Conservation (phyloP, 2,797 vertebrate genomes). For the Netta rufina region DNA sequence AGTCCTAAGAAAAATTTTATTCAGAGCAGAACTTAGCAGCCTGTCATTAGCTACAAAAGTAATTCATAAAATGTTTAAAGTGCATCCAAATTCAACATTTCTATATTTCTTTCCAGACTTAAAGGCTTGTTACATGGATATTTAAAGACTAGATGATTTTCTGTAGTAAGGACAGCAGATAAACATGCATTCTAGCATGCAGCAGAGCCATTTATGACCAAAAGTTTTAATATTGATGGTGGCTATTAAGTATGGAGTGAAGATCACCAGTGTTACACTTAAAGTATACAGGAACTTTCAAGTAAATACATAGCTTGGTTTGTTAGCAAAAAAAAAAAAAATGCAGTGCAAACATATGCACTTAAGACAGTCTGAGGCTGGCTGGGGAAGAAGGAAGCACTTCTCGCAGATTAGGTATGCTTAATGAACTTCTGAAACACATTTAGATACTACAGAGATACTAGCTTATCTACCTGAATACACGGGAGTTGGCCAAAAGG, state of each 20-base stretch:
- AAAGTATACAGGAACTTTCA: background rate
- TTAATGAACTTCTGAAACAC: background rate
- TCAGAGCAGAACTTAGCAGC: background rate
- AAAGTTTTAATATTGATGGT: background rate
- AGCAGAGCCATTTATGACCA: background rate
- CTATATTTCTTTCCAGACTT: background rate
- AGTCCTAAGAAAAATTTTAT: background rate
- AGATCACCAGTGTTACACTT: background rate
- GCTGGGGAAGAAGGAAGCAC: background rate
- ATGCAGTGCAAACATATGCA: background rate
- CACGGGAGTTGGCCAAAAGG: background rate
- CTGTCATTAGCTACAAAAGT: background rate
- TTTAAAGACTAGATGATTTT: background rate
- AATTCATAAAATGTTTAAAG: background rate
- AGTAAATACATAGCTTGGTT: background rate
- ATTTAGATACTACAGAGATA: background rate
- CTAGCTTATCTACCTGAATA: background rate
- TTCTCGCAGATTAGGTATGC: background rate
- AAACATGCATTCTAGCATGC: background rate
- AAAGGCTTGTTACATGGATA: background rate
- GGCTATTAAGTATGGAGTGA: background rate
- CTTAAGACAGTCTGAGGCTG: background rate
- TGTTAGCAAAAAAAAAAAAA: conserved; percentile 19
- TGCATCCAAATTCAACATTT: background rate
- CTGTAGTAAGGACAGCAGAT: background rate